Percentiles rank a stretch among this genome's conserved stretches.
phyloP scores from a whole-genome alignment of 2,888 invertebrate genomes.

The Scaptodrosophila latifasciaeformis region DNA sequence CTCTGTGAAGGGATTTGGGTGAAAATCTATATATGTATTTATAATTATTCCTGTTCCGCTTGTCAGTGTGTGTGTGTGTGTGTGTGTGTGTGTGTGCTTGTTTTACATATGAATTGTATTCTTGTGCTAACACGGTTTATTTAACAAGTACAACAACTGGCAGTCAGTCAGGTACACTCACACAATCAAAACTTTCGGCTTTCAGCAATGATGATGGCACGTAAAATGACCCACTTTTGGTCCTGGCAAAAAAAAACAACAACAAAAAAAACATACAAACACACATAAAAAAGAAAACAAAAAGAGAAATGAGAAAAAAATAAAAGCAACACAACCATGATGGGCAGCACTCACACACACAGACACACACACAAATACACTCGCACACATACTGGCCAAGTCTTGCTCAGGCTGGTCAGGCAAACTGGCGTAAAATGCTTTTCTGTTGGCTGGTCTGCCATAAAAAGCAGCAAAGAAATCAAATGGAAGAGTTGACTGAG shows the following conservation, averaged over 20 bases:
- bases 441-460: neutral
- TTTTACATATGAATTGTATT: slow-evolving; percentile 15
- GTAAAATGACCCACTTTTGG: slow-evolving; percentile 63
- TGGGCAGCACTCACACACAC: no score
- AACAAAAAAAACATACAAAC: slow-evolving; percentile 28
- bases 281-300: neutral
- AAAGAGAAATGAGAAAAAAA: neutral
- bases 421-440: no score
- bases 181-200: slow-evolving; percentile 4
- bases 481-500: slow-evolving; percentile 60
- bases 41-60: no score
- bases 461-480: slow-evolving; percentile 57
- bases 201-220: slow-evolving; percentile 33
- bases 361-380: no score
- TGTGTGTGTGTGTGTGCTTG: neutral
- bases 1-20: slow-evolving; percentile 39
- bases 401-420: no score
- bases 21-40: neutral
- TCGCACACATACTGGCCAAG: no score
- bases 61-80: neutral
- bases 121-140: slow-evolving; percentile 54
- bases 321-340: slow-evolving; percentile 11
- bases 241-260: neutral
- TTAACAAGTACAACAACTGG: slow-evolving; percentile 66
- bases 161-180: slow-evolving; percentile 31